Conservation (phyloP, 2,797 vertebrate genomes). For the Schizothorax lantsangensis region DNA sequence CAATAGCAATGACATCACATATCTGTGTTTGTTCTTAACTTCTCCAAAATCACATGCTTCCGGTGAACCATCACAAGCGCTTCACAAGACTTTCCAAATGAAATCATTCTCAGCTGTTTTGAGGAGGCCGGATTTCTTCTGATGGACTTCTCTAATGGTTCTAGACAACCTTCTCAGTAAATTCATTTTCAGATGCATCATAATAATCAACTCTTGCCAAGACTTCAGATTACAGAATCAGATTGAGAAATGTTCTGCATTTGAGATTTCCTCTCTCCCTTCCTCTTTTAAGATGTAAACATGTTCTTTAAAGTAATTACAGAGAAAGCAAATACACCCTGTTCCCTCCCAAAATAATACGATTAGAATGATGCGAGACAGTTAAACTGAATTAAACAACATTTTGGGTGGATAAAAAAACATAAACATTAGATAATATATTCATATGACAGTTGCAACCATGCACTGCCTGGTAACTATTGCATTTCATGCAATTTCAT, state of each 20-base stretch:
- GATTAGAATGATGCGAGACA: not conserved
- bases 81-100: not conserved
- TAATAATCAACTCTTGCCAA: not conserved
- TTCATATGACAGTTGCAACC: not conserved
- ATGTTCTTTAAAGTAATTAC: constrained; percentile 1
- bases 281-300: constrained; percentile 9
- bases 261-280: not conserved
- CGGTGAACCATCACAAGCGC: not conserved
- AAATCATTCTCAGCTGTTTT: constrained; percentile 17
- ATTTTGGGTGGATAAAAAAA: not conserved
- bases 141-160: not conserved
- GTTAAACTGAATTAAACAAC: not conserved
- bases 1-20: constrained; percentile 2
- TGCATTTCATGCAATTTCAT: not conserved
- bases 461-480: not conserved
- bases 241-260: not conserved
- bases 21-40: not conserved
- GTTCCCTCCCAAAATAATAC: not conserved
- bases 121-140: not conserved
- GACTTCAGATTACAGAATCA: not conserved
- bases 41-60: constrained; percentile 27
- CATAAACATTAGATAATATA: not conserved
- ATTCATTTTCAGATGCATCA: not conserved
- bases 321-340: not conserved
- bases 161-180: not conserved